Evolutionary conservation across 2,113 vertebrate genomes (phyloP), one percentile per base, ranked within the genome.

Genomic region (Istiophorus platypterus): DNA sequence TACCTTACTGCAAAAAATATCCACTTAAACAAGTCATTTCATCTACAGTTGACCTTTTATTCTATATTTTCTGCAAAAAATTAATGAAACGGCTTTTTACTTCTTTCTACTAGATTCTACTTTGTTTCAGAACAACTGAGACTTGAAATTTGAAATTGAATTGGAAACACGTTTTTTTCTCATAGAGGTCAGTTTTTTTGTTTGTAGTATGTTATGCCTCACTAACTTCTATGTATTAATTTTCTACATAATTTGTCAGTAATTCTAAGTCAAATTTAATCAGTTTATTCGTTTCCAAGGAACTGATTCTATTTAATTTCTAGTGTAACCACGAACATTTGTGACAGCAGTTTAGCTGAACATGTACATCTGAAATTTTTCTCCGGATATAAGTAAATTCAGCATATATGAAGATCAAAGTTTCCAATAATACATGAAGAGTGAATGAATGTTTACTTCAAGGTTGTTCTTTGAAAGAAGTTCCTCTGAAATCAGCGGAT

Each of bases 1-100:
- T 72, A 34, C 56, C 41, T 47, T 12, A 29, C 85, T 84, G 72
- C 47, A 63, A 79, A 78, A 80, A 69, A 77, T 47, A 90, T 56
- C 27, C 41, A 42, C 41, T 14, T 1, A 22, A 10, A 3, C 20
- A 22, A 52, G 22, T n/a, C 22, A 9, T 10, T 57, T 27, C 27
- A 5, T 15, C 54, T 27, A 15, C 13, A 12, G 26, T 27, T 54
- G 24, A 57, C 5, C 15, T 12, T 56, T 26, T 54, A 24, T 24
- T 54, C 22, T 1, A 11, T 54, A 26, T 56, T 24, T 56, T 56
- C 52, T 22, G 10, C 22, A n/a, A 11, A 11, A 49, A 52, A 52
- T 49, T 2, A 49, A 52, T 49, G 3, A 49, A 0, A 49, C n/a
- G 7, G 20, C 20, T n/a, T n/a, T n/a, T 52, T 52, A n/a, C 52